Evolutionary conservation across 2,113 vertebrate species (phyloP), one percentile per base, ranked within the genome.

Genomic region (Peromyscus californicus): DNA sequence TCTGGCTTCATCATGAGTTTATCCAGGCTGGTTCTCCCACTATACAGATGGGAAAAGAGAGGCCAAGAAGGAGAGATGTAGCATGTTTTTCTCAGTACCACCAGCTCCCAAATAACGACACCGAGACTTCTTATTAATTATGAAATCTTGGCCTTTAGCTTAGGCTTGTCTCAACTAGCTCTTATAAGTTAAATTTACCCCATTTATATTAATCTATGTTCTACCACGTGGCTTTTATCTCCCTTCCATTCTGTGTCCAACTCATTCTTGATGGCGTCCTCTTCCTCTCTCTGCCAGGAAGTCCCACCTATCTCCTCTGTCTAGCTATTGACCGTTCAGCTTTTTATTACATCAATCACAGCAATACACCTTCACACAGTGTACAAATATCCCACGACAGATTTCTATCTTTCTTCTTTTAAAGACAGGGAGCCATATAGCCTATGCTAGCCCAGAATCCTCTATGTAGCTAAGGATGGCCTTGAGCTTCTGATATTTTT

Each of bases 31-130:
- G 6, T 17, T 21, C 31, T 82, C 69, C 85, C 39, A 21, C n/a
- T 79, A 45, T 10, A 90, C 48, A 80, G 48, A 80, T 21, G 45
- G 69, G 74, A 94, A 93, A 91, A 24, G 70, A 42, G 94, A 51
- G 15, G 78, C 70, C 36, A 29, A 70, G n/a, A 31, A 89, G 26
- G n/a, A 59, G 17, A 74, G n/a, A 39, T 74, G 17, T 74, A 74
- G 8, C 70, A 74, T 39, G n/a, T 21, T 74, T 74, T 74, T n/a
- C 70, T 74, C 19, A 39, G 36, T 39, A 74, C 70, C 15, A 8
- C 70, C n/a, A 74, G n/a, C n/a, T 74, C 70, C 70, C 70, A 74
- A 39, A 70, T n/a, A n/a, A 74, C 21, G 8, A 39, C 36, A 3
- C 36, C n/a, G 70, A n/a, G 70, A 72, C 70, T n/a, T 72, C 7